These are phyloP conservation scores for Babyrousa celebensis DNA, from an alignment of 2,797 vertebrate species.

Conservation along the genomic window DNA sequence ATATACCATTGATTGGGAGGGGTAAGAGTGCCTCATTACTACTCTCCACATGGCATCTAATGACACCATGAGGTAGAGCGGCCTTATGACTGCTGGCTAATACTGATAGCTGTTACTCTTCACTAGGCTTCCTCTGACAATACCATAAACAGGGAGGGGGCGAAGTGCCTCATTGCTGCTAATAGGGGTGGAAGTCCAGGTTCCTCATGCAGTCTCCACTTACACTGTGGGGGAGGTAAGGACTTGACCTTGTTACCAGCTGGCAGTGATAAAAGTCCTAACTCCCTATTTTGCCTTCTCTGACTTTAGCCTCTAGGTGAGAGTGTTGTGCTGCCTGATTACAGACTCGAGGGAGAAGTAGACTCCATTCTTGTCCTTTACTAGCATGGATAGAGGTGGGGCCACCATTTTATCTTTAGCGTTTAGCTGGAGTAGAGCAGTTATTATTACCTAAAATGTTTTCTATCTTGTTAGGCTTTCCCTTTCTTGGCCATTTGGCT, in stretches of 20 bases:
- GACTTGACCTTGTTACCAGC: background rate
- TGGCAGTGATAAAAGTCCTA: background rate
- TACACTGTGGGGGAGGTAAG: background rate
- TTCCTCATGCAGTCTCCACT: background rate
- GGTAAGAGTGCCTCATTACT: background rate
- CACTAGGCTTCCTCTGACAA: background rate
- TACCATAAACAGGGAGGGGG: background rate
- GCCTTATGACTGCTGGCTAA: background rate
- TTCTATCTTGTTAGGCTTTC: conserved; percentile 12
- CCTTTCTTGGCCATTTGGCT: conserved; percentile 2
- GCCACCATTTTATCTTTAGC: background rate
- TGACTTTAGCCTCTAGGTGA: background rate
- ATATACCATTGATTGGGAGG: background rate
- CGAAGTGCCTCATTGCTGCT: background rate
- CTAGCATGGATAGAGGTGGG: background rate
- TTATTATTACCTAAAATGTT: conserved; percentile 54
- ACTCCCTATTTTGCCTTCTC: conserved; percentile 49
- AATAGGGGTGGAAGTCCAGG: background rate
- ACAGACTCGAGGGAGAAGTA: background rate
- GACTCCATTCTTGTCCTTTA: background rate
- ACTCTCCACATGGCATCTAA: background rate
- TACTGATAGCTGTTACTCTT: background rate
- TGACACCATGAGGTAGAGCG: background rate
- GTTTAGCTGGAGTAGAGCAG: background rate
- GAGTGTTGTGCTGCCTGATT: background rate